Evolutionary conservation across 2,888 invertebrate species (phyloP).

Genomic region (Geophilus truncorum): DNA sequence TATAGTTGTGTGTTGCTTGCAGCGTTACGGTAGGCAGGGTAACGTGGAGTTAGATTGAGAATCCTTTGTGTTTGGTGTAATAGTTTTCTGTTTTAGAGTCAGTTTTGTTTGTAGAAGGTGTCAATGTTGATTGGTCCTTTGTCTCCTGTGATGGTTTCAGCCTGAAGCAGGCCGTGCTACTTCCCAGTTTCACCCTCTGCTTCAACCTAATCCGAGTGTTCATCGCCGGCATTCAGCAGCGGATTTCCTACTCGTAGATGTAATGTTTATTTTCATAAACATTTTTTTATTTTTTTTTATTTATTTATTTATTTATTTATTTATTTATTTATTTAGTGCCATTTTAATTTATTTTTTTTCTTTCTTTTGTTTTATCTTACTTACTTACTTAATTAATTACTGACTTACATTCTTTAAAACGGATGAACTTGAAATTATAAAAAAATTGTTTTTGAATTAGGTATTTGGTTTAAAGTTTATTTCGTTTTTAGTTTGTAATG

Average conservation of each 20-base stretch:
- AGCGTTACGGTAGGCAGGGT: background rate
- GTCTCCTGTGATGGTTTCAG: conserved; percentile 27
- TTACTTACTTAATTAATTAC: too few species aligned
- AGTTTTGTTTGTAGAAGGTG: conserved; percentile 23
- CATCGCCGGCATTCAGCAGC: conserved; percentile 34
- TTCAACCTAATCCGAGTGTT: conserved; percentile 1
- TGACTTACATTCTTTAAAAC: too few species aligned
- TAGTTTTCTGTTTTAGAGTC: conserved; percentile 21
- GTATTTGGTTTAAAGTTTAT: too few species aligned
- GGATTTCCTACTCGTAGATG: conserved; percentile 33
- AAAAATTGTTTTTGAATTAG: too few species aligned
- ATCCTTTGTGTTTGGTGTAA: conserved; percentile 18
- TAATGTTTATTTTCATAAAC: conserved; percentile 22
- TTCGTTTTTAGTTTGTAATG: background rate
- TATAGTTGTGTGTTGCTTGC: background rate
- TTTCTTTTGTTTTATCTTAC: too few species aligned
- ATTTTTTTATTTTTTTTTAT: background rate
- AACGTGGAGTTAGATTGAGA: background rate
- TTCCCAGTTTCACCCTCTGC: conserved; percentile 27
- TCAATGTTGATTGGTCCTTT: conserved; percentile 27
- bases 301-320: background rate
- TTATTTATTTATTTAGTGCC: too few species aligned
- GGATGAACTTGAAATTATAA: too few species aligned
- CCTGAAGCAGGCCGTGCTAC: conserved; percentile 19
- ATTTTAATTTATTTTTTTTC: too few species aligned